Base-by-base conservation (phyloP, 2,797 vertebrate genomes). In the Erpetoichthys calabaricus region DNA sequence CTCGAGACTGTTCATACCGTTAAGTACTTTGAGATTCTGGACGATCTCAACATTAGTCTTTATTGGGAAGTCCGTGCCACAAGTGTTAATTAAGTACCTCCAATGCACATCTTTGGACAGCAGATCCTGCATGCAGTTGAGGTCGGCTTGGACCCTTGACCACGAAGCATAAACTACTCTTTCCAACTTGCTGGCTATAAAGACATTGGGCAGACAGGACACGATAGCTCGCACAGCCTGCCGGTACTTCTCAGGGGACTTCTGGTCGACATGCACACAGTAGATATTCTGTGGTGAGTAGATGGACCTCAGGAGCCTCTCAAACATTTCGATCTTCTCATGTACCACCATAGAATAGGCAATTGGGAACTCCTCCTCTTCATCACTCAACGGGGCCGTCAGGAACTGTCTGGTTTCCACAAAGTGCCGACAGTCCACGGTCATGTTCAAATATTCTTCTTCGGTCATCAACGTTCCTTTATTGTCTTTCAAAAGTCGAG, bases 301-400 rank as follows among this genome's bases (percentile, higher is more conserved):
- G 59, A 91, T 45, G 5, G 86, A 75, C 47, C 83, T 70, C 1
- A 92, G 68, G 5, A 93, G 79, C 45, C 89, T 77, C 65, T 93
- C 89, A 50, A 92, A 91, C 84, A 88, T 90, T 60, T 89, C 85
- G 2, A 88, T 83, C 41, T 90, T 86, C 2, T 89, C 77, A 3
- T 92, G 90, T 54, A 92, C 73, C 68, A 92, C 89, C 74, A 92
- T 89, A 7, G 89, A 91, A 63, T 86, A 92, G 0, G 90, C 86
- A 3, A 92, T 81, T 0, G 90, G 89, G 45, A 90, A 94, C 1
- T 80, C 62, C 0, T 8, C 63, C 64, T 92, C 90, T 55, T 87
- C 86, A 8, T 67, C 60, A 62, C 86, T 90, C 50, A 88, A 64
- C 3, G 84, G 66, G 6, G 55, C 59, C 2, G 67, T 76, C 2